Base-by-base conservation (phyloP, 2,113 vertebrate genomes). In the Glareola pratincola region DNA sequence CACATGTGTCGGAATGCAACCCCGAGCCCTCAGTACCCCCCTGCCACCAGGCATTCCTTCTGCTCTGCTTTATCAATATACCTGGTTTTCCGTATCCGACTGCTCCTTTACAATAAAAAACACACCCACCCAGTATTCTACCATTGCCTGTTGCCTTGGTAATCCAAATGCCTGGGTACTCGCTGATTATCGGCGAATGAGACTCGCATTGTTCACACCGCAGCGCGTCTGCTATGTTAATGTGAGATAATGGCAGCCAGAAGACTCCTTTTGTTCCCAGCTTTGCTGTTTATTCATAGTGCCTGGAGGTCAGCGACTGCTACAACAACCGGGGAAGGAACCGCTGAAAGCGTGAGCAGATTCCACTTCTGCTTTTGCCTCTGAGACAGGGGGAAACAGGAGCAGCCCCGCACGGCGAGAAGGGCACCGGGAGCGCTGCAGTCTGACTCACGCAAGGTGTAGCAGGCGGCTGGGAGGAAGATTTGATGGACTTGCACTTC, bases 241-340 rank as follows among this genome's bases (percentile, higher is more conserved):
- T 96, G 96, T 92, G 96, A 97, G 97, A 97, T 97, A 97, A 97
- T 98, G 97, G 97, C 96, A 97, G 97, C 95, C 96, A 96, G 96
- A 96, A 97, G 97, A 96, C 95, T 93, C 94, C 97, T 97, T 98
- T 98, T 98, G 97, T 97, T 97, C 96, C 95, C 97, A 90, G 97
- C 96, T 97, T 97, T 96, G 96, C 97, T 97, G 96, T 98, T 98
- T 98, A 95, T 97, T 97, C 97, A 95, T 80, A 97, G 96, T 97
- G 97, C 97, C 96, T 93, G 96, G 96, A 97, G 97, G 96, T 98
- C 96, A 98, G 96, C 95, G 80, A 92, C 96, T 96, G 97, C 97
- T 96, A 96, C 97, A 96, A 95, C 96, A 95, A 88, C 73, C 97
- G 84, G 97, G 95, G 87, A 97, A 97, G 96, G 96, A 96, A 64